Evolutionary conservation across 2,113 vertebrate species (phyloP).

Genomic region (Ageneiosus marmoratus): DNA sequence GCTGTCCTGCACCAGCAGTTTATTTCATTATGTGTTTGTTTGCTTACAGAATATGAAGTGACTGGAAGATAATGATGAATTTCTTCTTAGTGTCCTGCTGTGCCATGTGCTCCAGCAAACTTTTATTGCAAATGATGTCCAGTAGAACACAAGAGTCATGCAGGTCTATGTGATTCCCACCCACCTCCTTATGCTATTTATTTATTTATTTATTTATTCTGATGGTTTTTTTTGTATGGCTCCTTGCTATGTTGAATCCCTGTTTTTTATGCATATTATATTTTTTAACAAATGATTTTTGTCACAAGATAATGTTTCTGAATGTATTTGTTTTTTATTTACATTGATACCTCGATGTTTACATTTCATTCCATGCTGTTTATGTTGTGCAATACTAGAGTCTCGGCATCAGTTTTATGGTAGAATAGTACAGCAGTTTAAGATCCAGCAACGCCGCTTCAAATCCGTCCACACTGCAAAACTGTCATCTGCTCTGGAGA

Average conservation of each 20-base stretch:
- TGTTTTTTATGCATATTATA: slow-evolving; percentile 57
- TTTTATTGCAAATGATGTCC: slow-evolving; percentile 10
- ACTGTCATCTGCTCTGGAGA: not conserved
- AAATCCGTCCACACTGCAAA: slow-evolving; percentile 39
- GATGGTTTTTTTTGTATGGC: slow-evolving; percentile 53
- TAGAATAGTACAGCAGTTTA: slow-evolving; percentile 30
- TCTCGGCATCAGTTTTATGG: slow-evolving; percentile 33
- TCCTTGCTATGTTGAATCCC: slow-evolving; percentile 9
- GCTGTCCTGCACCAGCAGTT: not conserved
- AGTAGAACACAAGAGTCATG: slow-evolving; percentile 31
- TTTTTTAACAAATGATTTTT: slow-evolving; percentile 56
- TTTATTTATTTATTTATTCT: slow-evolving; percentile 51
- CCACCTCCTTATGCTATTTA: slow-evolving; percentile 9
- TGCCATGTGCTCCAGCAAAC: slow-evolving; percentile 16
- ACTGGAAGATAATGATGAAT: slow-evolving; percentile 35
- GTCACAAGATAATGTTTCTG: slow-evolving; percentile 65
- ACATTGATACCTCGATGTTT: slow-evolving; percentile 61
- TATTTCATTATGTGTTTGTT: slow-evolving; percentile 39
- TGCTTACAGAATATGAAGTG: slow-evolving; percentile 61
- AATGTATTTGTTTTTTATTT: slow-evolving; percentile 73
- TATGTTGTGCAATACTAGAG: slow-evolving; percentile 55
- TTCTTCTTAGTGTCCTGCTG: slow-evolving; percentile 20
- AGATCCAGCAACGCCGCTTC: slow-evolving; percentile 13
- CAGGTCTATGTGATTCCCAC: slow-evolving; percentile 25
- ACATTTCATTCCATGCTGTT: slow-evolving; percentile 62